Conservation (phyloP, 1,140 invertebrate species). For the Drosophila setifemur region DNA sequence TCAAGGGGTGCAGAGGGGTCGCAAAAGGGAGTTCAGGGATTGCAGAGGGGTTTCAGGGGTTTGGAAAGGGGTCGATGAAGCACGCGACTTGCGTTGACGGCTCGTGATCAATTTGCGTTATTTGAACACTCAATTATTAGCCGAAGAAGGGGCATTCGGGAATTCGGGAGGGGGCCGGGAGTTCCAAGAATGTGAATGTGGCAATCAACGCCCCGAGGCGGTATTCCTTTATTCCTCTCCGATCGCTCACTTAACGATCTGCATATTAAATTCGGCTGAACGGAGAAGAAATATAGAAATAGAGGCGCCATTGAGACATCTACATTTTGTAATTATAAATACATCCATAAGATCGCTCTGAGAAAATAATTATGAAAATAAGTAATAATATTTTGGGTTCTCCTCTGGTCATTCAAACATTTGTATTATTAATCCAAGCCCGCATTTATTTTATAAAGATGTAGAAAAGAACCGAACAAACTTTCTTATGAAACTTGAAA, state of each 20-base stretch:
- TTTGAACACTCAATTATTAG: slow-evolving; percentile 50
- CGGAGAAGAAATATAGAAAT: too few species aligned
- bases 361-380: too few species aligned
- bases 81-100: slow-evolving; percentile 61
- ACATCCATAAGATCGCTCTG: too few species aligned
- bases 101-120: slow-evolving; percentile 62
- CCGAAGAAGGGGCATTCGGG: not conserved
- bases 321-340: too few species aligned
- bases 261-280: not conserved
- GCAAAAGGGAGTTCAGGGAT: not conserved
- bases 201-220: slow-evolving; percentile 11
- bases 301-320: too few species aligned
- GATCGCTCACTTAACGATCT: slow-evolving; percentile 27
- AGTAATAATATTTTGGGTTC: too few species aligned
- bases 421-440: too few species aligned
- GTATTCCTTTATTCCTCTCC: slow-evolving; percentile 3
- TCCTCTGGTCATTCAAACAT: too few species aligned
- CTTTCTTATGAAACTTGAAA: too few species aligned
- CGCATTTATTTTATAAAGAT: too few species aligned
- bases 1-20: too few species aligned
- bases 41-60: not conserved
- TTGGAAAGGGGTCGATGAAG: slow-evolving; percentile 2
- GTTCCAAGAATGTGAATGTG: slow-evolving; percentile 19
- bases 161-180: not conserved
- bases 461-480: too few species aligned